phyloP scores from a whole-genome alignment of 2,797 vertebrate genomes.

The Rhabdomys pumilio region DNA sequence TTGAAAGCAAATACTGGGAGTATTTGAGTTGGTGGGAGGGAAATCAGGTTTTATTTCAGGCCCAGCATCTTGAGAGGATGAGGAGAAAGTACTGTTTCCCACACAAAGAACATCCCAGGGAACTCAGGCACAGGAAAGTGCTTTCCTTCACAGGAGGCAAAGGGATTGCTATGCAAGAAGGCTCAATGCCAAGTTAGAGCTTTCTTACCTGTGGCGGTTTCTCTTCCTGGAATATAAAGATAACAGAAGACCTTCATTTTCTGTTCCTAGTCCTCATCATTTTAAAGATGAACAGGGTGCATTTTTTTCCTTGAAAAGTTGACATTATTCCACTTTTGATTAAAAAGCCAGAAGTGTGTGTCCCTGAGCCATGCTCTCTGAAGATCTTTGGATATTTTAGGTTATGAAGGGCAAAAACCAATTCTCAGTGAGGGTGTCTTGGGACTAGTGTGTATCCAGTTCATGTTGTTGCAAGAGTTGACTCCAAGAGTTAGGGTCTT shows the following conservation, averaged over 20 bases:
- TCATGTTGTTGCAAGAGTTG: background rate
- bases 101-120: background rate
- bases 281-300: background rate
- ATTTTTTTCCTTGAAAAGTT: background rate
- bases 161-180: no score
- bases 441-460: background rate
- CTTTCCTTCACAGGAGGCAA: no score
- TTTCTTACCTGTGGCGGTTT: background rate
- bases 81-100: background rate
- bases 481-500: background rate
- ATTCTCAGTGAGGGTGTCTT: background rate
- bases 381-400: background rate
- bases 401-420: background rate
- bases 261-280: background rate
- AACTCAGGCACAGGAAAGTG: background rate
- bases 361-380: background rate
- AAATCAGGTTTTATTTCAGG: background rate
- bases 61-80: background rate
- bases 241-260: background rate
- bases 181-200: accelerated
- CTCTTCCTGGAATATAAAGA: background rate
- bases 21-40: background rate
- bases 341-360: background rate
- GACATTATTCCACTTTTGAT: background rate
- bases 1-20: background rate